Evolutionary conservation across 2,797 vertebrate genomes (phyloP).

Genomic region (Pipistrellus nathusii): DNA sequence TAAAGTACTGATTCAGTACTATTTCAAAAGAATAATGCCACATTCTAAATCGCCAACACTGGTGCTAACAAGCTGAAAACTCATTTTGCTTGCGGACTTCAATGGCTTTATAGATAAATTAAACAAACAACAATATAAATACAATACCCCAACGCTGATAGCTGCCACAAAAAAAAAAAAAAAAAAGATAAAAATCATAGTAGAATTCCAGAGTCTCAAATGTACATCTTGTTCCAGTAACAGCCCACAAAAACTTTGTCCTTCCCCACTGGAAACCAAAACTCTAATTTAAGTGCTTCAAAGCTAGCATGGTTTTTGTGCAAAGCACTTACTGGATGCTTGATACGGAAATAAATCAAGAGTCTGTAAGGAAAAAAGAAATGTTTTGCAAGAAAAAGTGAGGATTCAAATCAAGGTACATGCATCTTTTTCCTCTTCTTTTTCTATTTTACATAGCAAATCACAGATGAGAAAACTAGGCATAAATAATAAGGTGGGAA

Average conservation of each 20-base stretch:
- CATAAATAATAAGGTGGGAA: constrained; percentile 46
- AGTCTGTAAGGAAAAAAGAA: background rate
- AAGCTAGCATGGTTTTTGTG: constrained; percentile 55
- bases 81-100: constrained; percentile 30
- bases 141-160: background rate
- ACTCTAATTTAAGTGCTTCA: constrained; percentile 74
- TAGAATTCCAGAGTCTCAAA: constrained; percentile 56
- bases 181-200: constrained; percentile 38
- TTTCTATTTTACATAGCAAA: constrained; percentile 37
- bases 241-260: constrained; percentile 63
- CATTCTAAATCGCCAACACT: background rate
- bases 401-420: constrained; percentile 49
- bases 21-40: constrained; percentile 58
- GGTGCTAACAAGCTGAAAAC: constrained; percentile 34
- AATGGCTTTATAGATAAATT: constrained; percentile 57
- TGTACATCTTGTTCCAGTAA: constrained; percentile 66
- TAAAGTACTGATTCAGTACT: background rate
- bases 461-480: background rate
- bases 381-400: constrained; percentile 8
- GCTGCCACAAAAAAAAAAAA: constrained; percentile 8
- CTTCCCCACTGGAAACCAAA: constrained; percentile 66
- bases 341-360: constrained; percentile 68
- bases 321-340: constrained; percentile 52
- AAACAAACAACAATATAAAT: constrained; percentile 28
- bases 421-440: background rate